A percentile compares a stretch with the other conserved stretches of the same genome.
Conservation (phyloP, 2,888 invertebrate genomes). For the Dryomyza anilis region DNA sequence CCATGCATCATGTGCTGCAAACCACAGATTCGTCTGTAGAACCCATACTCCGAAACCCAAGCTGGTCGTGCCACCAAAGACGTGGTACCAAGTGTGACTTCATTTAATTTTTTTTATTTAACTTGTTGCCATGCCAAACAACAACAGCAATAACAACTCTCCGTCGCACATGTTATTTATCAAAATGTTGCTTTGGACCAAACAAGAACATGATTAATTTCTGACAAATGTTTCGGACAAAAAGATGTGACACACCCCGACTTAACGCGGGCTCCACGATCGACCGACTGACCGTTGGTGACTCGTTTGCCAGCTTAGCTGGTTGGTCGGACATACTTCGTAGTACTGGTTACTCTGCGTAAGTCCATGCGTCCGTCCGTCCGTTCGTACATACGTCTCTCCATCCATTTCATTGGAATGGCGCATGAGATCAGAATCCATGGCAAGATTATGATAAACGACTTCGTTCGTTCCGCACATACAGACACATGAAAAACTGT, state of each 20-base stretch:
- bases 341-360: neutral
- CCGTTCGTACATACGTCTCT: neutral
- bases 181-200: constrained; percentile 43
- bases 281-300: neutral
- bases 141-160: neutral
- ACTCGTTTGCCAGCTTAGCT: neutral
- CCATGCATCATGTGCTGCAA: neutral
- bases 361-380: neutral
- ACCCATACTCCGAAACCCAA: neutral
- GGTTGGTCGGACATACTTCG: neutral
- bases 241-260: constrained; percentile 57
- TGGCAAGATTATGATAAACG: constrained; percentile 16
- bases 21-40: neutral
- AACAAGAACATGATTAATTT: constrained; percentile 60
- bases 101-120: constrained; percentile 13
- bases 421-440: constrained; percentile 20
- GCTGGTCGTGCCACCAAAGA: neutral
- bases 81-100: constrained; percentile 17
- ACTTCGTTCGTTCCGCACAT: neutral
- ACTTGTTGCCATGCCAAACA: neutral
- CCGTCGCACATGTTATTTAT: constrained; percentile 43
- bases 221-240: constrained; percentile 59
- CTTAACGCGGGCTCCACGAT: constrained; percentile 15
- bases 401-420: constrained; percentile 4
- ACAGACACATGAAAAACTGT: constrained; percentile 5